A percentile compares a stretch with the other conserved stretches of the same genome.
Conservation (phyloP, 2,113 vertebrate genomes). For the Genyomyrus donnyi region DNA sequence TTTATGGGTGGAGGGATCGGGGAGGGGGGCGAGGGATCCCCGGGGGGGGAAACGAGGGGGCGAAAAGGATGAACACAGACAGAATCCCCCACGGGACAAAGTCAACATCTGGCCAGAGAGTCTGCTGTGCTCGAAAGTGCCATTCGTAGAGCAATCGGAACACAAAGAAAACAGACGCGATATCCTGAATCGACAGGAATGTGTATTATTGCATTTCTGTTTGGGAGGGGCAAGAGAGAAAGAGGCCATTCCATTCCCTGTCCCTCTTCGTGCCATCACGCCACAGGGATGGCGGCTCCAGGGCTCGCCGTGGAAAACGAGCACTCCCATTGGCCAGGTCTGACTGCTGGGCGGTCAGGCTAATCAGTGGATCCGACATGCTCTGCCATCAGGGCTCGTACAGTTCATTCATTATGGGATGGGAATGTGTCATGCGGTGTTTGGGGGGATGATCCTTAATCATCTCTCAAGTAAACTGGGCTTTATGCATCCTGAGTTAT, state of each 20-base stretch:
- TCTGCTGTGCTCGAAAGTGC: conserved; percentile 67
- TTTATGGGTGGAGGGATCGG: neutral
- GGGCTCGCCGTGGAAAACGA: neutral
- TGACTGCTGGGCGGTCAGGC: neutral
- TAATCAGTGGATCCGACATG: neutral
- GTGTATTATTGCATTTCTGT: conserved; percentile 78
- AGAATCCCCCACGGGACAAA: conserved; percentile 57
- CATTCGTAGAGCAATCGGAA: conserved; percentile 72
- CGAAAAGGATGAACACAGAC: conserved; percentile 41
- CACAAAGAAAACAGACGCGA: conserved; percentile 74
- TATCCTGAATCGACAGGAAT: conserved; percentile 77
- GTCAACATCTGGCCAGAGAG: conserved; percentile 74
- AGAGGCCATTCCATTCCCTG: conserved; percentile 32
- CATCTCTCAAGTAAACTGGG: neutral
- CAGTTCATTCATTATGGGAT: neutral
- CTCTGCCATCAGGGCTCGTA: neutral
- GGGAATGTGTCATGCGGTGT: neutral
- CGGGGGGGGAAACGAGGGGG: neutral
- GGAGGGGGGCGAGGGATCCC: conserved; percentile 11
- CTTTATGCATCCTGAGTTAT: neutral
- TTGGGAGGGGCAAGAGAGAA: conserved; percentile 49
- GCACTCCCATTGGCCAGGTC: neutral
- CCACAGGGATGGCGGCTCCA: conserved; percentile 20
- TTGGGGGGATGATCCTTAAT: neutral
- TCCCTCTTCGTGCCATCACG: conserved; percentile 30